Evolutionary conservation across 2,888 invertebrate species (phyloP).

Genomic region (Piscicola geometra): DNA sequence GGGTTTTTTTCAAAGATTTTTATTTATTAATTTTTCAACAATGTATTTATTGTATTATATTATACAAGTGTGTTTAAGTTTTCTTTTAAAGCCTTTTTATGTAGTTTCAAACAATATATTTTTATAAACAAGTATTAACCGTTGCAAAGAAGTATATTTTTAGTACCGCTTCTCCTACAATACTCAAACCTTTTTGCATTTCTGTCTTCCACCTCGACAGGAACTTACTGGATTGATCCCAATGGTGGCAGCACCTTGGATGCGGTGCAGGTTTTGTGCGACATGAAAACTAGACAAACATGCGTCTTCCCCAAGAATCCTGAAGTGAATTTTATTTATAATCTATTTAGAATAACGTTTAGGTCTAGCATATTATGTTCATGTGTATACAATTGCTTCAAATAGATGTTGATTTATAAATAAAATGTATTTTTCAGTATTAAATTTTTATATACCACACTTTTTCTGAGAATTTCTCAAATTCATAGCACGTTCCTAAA

Average conservation of each 20-base stretch:
- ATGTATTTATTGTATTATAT: neutral
- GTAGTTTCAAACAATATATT: neutral
- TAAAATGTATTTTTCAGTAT: neutral
- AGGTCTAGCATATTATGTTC: neutral
- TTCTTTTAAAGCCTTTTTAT: neutral
- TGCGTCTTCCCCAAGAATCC: constrained; percentile 75
- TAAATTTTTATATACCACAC: no score
- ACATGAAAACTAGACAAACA: constrained; percentile 70
- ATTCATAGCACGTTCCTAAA: no score
- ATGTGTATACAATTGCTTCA: neutral
- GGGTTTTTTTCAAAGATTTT: no score
- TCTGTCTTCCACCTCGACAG: constrained; percentile 57
- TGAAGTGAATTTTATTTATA: constrained; percentile 47
- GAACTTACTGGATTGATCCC: constrained; percentile 85
- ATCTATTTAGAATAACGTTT: no score
- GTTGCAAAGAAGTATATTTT: no score
- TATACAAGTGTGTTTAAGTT: neutral
- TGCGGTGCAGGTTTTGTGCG: constrained; percentile 78
- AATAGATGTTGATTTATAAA: neutral
- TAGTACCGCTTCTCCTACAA: no score
- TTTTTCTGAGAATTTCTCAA: no score
- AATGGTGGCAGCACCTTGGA: constrained; percentile 78
- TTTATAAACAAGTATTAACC: no score
- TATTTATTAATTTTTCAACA: neutral
- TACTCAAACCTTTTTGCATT: no score